A percentile compares a stretch with the other conserved stretches of the same genome.
Conservation (phyloP, 2,888 invertebrate species). For the Pollenia amentaria region DNA sequence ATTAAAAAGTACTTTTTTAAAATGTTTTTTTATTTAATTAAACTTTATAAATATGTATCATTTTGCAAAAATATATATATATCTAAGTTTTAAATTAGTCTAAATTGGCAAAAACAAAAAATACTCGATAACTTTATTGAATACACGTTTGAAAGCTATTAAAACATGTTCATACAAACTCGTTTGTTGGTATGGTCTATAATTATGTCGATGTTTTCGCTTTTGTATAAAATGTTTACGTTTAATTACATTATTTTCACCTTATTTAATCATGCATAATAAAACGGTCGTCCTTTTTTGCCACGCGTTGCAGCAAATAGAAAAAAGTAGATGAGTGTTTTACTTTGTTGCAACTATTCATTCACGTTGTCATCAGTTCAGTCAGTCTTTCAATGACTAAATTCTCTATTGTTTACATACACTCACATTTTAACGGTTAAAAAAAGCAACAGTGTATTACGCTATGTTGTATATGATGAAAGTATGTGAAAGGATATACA, state of each 20-base stretch:
- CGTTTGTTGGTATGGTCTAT: neutral
- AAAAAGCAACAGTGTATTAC: neutral
- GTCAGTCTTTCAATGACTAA: conserved; percentile 40
- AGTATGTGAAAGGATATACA: neutral
- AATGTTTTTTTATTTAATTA: too few species aligned
- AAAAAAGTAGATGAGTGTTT: neutral
- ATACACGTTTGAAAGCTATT: neutral
- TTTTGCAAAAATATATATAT: too few species aligned
- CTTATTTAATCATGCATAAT: conserved; percentile 34
- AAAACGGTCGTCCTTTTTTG: neutral
- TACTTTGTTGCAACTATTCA: conserved; percentile 12
- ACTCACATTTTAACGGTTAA: neutral
- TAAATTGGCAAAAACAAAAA: too few species aligned
- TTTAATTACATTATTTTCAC: conserved; percentile 56
- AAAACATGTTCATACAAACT: neutral
- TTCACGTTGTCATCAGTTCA: neutral
- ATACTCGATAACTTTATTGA: neutral
- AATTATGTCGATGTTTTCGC: conserved; percentile 1
- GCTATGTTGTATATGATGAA: neutral
- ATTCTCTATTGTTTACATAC: neutral
- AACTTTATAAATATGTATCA: too few species aligned
- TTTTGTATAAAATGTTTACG: conserved; percentile 34
- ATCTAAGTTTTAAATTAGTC: too few species aligned
- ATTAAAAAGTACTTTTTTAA: too few species aligned
- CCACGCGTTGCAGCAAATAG: neutral